phyloP scores from a whole-genome alignment of 1,140 invertebrate species.

The Drosophila ironensis region DNA sequence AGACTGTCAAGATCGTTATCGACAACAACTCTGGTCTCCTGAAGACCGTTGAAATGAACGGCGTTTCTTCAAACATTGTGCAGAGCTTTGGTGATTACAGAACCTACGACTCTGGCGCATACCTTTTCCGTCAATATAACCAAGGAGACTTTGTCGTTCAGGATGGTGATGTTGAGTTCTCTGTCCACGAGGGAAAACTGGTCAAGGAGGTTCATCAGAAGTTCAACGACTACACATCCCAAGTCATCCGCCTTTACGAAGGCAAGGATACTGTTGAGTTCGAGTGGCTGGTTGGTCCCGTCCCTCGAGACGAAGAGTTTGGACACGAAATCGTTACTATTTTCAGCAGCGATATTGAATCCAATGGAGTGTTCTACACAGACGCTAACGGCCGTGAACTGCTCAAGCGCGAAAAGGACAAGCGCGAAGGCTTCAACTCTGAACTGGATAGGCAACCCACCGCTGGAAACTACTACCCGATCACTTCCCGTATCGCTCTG shows the following conservation, averaged over 20 bases:
- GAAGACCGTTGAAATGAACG: constrained; percentile 83
- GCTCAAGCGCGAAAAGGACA: constrained; percentile 88
- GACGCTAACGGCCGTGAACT: constrained; percentile 97
- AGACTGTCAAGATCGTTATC: constrained; percentile 49
- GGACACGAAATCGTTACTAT: constrained; percentile 93
- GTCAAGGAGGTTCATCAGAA: constrained; percentile 93
- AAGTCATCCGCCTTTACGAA: constrained; percentile 90
- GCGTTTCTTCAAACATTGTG: constrained; percentile 50
- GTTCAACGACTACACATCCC: constrained; percentile 89
- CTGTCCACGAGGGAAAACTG: constrained; percentile 85
- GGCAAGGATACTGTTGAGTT: constrained; percentile 89
- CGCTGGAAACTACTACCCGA: constrained; percentile 96
- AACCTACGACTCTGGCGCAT: constrained; percentile 90
- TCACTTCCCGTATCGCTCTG: constrained; percentile 92
- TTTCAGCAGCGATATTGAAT: constrained; percentile 86
- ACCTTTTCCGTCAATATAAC: constrained; percentile 90
- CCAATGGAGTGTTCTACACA: constrained; percentile 91
- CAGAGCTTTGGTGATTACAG: constrained; percentile 92
- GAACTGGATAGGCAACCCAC: constrained; percentile 85
- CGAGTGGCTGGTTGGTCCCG: constrained; percentile 96
- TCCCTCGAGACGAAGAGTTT: constrained; percentile 89
- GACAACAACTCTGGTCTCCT: constrained; percentile 82
- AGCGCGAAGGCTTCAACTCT: constrained; percentile 89
- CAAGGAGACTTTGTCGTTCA: constrained; percentile 70
- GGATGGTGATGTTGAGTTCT: constrained; percentile 83